A percentile compares a stretch with the other conserved stretches of the same genome.
Evolutionary conservation across 1,140 invertebrate genomes (phyloP).

Genomic region (Drosophila saltans): DNA sequence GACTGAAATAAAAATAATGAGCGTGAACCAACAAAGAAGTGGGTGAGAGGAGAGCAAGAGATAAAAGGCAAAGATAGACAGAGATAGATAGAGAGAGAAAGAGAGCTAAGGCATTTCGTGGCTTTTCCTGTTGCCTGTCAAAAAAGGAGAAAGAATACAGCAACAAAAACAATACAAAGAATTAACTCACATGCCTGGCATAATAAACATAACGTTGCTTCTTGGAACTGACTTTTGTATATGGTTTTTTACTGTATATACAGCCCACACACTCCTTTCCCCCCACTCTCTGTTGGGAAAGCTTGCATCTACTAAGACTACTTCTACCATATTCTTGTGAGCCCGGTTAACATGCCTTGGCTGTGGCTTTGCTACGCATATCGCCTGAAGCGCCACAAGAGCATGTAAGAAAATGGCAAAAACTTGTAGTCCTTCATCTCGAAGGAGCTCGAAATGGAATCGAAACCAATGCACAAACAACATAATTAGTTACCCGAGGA

Average conservation of each 20-base stretch:
- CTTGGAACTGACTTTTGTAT: constrained; percentile 43
- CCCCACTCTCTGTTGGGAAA: background rate
- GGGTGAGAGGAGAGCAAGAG: background rate
- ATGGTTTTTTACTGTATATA: background rate
- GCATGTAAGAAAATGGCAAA: constrained; percentile 73
- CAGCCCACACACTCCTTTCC: background rate
- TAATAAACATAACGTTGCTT: constrained; percentile 71
- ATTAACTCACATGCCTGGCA: constrained; percentile 79
- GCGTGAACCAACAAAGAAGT: constrained; percentile 16
- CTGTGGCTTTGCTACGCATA: constrained; percentile 23
- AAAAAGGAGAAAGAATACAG: constrained; percentile 20
- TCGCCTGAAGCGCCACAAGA: constrained; percentile 49
- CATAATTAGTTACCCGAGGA: constrained; percentile 61
- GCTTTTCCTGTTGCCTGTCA: constrained; percentile 37
- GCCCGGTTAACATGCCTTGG: constrained; percentile 39
- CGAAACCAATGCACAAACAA: constrained; percentile 49
- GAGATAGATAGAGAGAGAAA: background rate
- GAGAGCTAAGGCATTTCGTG: constrained; percentile 7
- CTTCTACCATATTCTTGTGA: background rate
- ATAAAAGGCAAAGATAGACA: background rate
- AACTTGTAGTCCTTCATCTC: constrained; percentile 63
- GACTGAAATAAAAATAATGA: constrained; percentile 75
- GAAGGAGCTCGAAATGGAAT: constrained; percentile 23
- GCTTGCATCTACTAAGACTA: constrained; percentile 31
- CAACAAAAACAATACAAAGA: constrained; percentile 60